Conservation (phyloP, 1,140 invertebrate genomes). For the Bathynomus jamesi region DNA sequence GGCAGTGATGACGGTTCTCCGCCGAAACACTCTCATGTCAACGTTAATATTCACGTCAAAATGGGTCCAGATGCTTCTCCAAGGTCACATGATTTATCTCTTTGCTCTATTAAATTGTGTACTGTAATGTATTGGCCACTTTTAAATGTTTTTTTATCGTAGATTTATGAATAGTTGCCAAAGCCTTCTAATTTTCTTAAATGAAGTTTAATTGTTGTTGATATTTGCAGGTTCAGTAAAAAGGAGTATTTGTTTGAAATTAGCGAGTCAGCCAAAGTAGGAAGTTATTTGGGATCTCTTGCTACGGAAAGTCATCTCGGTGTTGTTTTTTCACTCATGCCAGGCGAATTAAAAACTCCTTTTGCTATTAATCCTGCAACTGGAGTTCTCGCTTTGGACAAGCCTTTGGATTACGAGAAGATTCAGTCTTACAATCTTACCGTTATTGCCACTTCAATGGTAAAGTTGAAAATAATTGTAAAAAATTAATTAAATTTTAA, state of each 20-base stretch:
- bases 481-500: neutral
- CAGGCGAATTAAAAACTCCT: conserved; percentile 78
- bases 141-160: no score
- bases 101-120: no score
- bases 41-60: conserved; percentile 51
- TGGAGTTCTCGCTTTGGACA: conserved; percentile 65
- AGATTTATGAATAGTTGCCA: no score
- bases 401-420: conserved; percentile 68
- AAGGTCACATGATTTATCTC: no score
- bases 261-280: conserved; percentile 75
- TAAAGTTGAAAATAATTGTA: conserved; percentile 41
- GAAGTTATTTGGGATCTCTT: conserved; percentile 75
- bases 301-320: conserved; percentile 76
- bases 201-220: conserved; percentile 72
- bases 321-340: conserved; percentile 70
- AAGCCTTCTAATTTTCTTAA: conserved; percentile 68
- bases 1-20: conserved; percentile 65
- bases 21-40: conserved; percentile 43
- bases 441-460: conserved; percentile 76
- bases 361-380: conserved; percentile 79
- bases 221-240: conserved; percentile 76
- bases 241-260: conserved; percentile 82
- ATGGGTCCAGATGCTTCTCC: conserved; percentile 68
- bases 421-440: conserved; percentile 72
- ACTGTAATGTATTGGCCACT: no score